Evolutionary conservation across 2,797 vertebrate genomes (phyloP), one percentile per base, ranked within the genome.

Genomic region (Sebastes aleutianus): DNA sequence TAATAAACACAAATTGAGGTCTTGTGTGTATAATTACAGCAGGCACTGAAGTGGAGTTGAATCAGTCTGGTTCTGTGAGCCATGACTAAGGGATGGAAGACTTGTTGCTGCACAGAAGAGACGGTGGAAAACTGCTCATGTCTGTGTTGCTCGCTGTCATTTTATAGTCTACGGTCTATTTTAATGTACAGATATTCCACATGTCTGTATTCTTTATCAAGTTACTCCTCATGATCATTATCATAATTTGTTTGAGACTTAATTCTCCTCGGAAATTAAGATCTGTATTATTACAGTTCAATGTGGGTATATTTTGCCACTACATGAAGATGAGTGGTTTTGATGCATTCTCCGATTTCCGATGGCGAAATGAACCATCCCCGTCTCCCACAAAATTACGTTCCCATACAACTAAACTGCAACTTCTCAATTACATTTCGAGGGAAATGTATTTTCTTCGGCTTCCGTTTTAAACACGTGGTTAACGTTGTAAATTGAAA

Each of bases 1-100:
- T 91, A 85, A 90, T 92, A 88, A 87, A 88, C 89, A 91, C 87
- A 93, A 91, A 92, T 87, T 89, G 85, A 87, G 81, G 83, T 85
- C 68, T 84, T 82, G 79, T 88, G 83, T 89, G 71, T 83, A 29
- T 90, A 86, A 93, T 90, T 93, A 89, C 57, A 84, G 76, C 74
- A 86, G 75, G 75, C 83, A 76, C 56, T 90, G 86, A 81, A 87
- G 86, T 85, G 77, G 75, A 85, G 70, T 87, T 89, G 86, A 91
- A 93, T 93, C 78, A 84, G 75, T 57, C 62, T 12, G 58, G 47
- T 57, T 87, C 83, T 76, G 54, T 75, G 79, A 91, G 82, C 74
- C 85, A 43, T 86, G 85, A 85, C 85, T 81, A 64, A 74, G 50
- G 59, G 50, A 84, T 76, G 63, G 39, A 71, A 61, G 63, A 82